These are phyloP conservation scores for Prunella himalayana DNA, from an alignment of 2,113 vertebrate species.

Conservation along the genomic window DNA sequence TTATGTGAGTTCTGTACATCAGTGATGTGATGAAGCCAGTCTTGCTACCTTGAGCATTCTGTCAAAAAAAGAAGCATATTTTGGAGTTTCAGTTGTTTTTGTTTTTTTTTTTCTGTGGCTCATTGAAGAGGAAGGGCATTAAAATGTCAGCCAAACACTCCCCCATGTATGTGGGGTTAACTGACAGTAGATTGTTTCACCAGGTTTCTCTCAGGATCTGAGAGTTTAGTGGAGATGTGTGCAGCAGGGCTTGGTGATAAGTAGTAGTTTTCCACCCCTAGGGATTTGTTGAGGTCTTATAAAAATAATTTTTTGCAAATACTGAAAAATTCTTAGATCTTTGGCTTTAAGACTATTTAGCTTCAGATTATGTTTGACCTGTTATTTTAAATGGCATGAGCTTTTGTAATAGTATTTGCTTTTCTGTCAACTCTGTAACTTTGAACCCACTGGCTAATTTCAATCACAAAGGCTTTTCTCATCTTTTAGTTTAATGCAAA, in stretches of 20 bases:
- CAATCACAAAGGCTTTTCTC: not conserved
- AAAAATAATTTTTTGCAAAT: not conserved
- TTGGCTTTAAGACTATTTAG: not conserved
- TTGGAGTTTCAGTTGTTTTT: not conserved
- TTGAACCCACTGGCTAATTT: not conserved
- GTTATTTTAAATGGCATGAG: not conserved
- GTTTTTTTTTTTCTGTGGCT: not conserved
- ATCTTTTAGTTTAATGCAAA: not conserved
- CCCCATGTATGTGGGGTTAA: not conserved
- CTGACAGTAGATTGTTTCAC: not conserved
- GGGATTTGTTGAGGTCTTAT: not conserved
- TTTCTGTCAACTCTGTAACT: not conserved
- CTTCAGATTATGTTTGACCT: not conserved
- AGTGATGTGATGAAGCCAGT: not conserved
- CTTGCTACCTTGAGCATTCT: not conserved
- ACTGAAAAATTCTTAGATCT: not conserved
- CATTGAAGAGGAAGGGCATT: not conserved
- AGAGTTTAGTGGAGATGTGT: not conserved
- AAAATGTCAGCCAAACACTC: not conserved
- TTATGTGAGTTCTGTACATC: not conserved
- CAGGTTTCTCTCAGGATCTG: not conserved
- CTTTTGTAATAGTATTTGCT: not conserved
- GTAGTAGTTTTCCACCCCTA: not conserved
- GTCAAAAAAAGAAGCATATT: not conserved
- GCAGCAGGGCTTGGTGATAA: not conserved